These are phyloP conservation scores for Gymnobelideus leadbeateri DNA, from an alignment of 2,113 vertebrate genomes.

Conservation along the genomic window DNA sequence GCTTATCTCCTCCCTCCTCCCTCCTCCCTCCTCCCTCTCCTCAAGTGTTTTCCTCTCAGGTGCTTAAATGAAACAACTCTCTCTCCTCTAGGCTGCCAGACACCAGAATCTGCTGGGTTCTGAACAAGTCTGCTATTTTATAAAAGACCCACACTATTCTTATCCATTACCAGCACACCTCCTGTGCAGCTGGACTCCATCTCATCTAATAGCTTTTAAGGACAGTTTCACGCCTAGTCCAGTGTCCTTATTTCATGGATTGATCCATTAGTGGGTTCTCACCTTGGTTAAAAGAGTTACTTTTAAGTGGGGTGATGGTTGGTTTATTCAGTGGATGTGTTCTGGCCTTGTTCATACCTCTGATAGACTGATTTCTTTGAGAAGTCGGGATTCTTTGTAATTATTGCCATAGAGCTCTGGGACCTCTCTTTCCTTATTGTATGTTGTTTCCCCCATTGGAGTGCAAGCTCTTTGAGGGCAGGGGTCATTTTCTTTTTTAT, in stretches of 20 bases:
- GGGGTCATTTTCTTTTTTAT: neutral
- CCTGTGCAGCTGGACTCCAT: neutral
- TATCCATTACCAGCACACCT: neutral
- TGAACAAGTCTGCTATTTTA: neutral
- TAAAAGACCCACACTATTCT: neutral
- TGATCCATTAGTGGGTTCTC: neutral
- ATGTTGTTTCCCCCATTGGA: neutral
- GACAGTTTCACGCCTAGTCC: neutral
- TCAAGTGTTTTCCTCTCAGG: neutral
- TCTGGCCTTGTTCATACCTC: neutral
- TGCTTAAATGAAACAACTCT: neutral
- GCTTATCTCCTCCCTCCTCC: no score
- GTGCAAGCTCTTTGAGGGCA: neutral
- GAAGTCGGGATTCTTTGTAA: neutral
- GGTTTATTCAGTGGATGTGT: neutral
- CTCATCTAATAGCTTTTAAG: neutral
- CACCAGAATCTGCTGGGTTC: neutral
- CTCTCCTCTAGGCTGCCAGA: neutral
- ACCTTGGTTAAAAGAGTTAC: neutral
- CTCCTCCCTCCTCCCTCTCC: no score
- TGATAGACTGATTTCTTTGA: neutral
- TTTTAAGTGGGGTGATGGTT: neutral
- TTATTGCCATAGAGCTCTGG: neutral
- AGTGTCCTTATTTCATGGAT: neutral
- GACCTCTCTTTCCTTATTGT: neutral